Conservation (phyloP, 30 jellyfish, hydroid and myxozoan genomes). For the Aurelia sp. region DNA sequence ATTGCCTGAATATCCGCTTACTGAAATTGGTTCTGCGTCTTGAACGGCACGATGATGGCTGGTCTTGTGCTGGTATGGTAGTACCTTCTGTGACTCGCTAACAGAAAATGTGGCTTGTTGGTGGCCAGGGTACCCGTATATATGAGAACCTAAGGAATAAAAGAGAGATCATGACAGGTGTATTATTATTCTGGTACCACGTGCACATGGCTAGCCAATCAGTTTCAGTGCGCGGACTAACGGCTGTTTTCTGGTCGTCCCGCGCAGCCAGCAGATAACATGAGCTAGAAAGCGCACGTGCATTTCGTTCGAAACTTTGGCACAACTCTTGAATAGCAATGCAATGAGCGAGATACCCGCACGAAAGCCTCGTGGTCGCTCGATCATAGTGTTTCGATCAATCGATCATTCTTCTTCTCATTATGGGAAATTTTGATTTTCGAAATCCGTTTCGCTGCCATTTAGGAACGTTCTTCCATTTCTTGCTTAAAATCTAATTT, state of each 20-base stretch:
- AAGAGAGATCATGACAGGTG: conserved; percentile 78
- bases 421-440: too few relatives aligned
- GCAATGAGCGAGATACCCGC: neutral
- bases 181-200: conserved; percentile 70
- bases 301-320: neutral
- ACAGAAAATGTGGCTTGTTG: conserved; percentile 73
- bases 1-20: neutral
- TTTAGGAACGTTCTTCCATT: too few relatives aligned
- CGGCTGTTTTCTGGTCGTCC: conserved; percentile 23
- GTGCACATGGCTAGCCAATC: conserved; percentile 81
- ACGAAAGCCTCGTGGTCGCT: conserved; percentile 3
- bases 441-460: too few relatives aligned
- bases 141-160: conserved; percentile 67
- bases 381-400: neutral
- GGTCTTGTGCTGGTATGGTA: conserved; percentile 77
- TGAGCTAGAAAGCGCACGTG: conserved; percentile 35
- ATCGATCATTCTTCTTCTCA: too few relatives aligned
- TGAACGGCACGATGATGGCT: conserved; percentile 49
- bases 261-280: conserved; percentile 45
- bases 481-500: too few relatives aligned
- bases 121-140: conserved; percentile 93
- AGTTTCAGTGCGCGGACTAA: conserved; percentile 49
- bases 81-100: conserved; percentile 41
- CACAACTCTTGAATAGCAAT: neutral
- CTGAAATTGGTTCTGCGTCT: conserved; percentile 1